Conservation (phyloP, 2,113 vertebrate genomes). For the Sinosuthora webbiana region DNA sequence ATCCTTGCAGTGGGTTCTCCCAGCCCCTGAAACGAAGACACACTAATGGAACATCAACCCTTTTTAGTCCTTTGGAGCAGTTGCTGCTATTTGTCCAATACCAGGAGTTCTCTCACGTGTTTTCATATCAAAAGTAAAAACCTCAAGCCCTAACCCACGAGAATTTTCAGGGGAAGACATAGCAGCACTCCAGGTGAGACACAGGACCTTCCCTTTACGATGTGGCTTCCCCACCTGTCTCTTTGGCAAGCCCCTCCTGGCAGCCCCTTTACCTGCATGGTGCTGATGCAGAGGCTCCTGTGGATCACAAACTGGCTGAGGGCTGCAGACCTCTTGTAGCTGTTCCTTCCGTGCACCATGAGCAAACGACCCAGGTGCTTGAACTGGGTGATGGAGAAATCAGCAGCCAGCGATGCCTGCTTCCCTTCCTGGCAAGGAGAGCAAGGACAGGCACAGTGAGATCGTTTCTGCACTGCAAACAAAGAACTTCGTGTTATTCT, state of each 20-base stretch:
- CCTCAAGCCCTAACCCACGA: not conserved
- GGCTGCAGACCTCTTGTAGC: constrained; percentile 94
- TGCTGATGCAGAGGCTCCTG: constrained; percentile 94
- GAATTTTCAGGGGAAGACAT: not conserved
- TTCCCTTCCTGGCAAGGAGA: constrained; percentile 86
- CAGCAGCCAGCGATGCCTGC: constrained; percentile 91
- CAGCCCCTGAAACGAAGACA: not conserved
- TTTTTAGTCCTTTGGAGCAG: not conserved
- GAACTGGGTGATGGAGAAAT: constrained; percentile 98
- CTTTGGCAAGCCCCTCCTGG: not conserved
- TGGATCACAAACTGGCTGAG: constrained; percentile 99
- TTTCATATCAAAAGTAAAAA: not conserved
- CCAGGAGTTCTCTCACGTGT: not conserved
- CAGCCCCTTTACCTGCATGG: constrained; percentile 88
- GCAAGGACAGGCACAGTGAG: not conserved
- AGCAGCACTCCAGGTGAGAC: not conserved
- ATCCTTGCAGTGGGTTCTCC: not conserved
- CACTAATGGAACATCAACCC: not conserved
- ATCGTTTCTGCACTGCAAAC: not conserved
- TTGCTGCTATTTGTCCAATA: not conserved
- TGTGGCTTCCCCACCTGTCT: not conserved
- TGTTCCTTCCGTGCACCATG: constrained; percentile 98
- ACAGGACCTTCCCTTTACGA: not conserved
- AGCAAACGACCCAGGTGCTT: constrained; percentile 92
- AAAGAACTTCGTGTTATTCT: not conserved